These are phyloP conservation scores for Lemur catta DNA, from an alignment of 2,797 vertebrate species.

Conservation along the genomic window DNA sequence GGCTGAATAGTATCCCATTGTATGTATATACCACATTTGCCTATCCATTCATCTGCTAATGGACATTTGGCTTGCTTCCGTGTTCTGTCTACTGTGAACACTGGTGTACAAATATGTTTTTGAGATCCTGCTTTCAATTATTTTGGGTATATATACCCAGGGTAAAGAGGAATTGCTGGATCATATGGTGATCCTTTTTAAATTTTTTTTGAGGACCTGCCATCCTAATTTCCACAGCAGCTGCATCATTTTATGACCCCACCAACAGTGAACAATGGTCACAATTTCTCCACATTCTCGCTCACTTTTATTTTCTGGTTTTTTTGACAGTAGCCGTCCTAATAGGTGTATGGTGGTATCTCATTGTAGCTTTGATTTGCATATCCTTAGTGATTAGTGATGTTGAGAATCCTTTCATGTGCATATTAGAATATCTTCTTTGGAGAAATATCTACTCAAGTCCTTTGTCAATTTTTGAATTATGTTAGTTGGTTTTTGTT, in stretches of 20 bases:
- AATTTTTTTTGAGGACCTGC: neutral
- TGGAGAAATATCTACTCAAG: neutral
- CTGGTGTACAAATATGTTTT: neutral
- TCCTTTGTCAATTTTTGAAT: neutral
- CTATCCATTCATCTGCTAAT: neutral
- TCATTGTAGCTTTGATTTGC: neutral
- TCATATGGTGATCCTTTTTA: neutral
- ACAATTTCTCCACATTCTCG: neutral
- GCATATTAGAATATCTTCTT: neutral
- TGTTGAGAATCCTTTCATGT: neutral
- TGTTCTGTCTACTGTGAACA: neutral
- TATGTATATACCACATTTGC: neutral
- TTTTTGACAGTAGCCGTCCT: neutral
- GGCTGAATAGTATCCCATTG: neutral
- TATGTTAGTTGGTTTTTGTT: neutral
- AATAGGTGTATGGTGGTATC: neutral
- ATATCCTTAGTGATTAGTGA: neutral
- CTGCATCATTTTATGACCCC: neutral
- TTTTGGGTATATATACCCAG: neutral
- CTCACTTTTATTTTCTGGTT: neutral
- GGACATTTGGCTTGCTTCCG: neutral
- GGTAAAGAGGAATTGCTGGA: neutral
- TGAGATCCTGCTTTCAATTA: neutral
- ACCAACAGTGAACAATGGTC: neutral
- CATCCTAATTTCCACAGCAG: neutral